A percentile compares a stretch with the other conserved stretches of the same genome.
phyloP scores from a whole-genome alignment of 2,797 vertebrate genomes.

The Xiphophorus birchmanni region DNA sequence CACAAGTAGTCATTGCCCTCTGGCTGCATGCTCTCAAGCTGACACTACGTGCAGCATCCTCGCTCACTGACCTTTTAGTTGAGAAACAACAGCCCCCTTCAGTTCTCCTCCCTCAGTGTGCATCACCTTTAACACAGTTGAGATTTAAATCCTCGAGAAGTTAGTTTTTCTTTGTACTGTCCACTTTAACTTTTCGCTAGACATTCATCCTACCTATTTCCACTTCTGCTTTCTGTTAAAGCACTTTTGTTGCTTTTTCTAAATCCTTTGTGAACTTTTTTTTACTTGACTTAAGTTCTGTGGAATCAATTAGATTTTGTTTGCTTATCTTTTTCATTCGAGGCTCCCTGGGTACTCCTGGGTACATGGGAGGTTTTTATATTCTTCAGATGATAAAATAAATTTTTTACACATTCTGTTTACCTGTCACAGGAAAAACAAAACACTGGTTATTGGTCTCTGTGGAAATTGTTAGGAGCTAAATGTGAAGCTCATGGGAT shows the following conservation, averaged over 20 bases:
- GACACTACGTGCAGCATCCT: constrained; percentile 46
- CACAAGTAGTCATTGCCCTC: constrained; percentile 43
- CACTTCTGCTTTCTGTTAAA: neutral
- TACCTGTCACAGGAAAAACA: neutral
- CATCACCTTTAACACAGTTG: constrained; percentile 20
- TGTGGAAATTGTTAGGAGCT: neutral
- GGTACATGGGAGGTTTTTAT: constrained; percentile 2
- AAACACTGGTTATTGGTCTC: neutral
- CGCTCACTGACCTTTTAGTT: constrained; percentile 60
- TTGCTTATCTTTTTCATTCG: neutral
- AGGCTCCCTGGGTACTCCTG: neutral
- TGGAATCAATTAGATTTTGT: constrained; percentile 3
- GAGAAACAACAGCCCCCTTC: constrained; percentile 39
- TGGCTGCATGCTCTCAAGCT: constrained; percentile 45
- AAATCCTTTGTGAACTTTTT: constrained; percentile 9
- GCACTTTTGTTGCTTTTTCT: neutral
- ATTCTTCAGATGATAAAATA: neutral
- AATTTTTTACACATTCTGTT: neutral
- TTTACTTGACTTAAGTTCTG: neutral
- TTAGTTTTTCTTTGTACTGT: constrained; percentile 4
- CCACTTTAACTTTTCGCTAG: constrained; percentile 7
- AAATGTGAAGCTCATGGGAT: neutral
- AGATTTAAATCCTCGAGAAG: constrained; percentile 30
- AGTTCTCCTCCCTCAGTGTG: constrained; percentile 23
- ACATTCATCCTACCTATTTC: neutral